Evolutionary conservation across 1,140 invertebrate species (phyloP).

Genomic region (Drosophila neocordata): DNA sequence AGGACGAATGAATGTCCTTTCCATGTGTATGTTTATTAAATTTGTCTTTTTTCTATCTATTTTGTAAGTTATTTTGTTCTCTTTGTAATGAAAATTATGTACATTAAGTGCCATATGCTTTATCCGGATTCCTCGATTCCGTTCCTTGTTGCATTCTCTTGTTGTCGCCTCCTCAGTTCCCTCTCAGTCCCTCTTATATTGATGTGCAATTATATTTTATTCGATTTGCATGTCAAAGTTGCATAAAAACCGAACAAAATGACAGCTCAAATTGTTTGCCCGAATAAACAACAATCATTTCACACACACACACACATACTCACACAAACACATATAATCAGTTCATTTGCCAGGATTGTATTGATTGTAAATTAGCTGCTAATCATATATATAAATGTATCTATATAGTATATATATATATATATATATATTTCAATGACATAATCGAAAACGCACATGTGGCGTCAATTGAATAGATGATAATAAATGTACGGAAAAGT

Average conservation of each 20-base stretch:
- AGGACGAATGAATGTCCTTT: no score
- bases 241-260: constrained; percentile 57
- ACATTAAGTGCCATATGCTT: constrained; percentile 8
- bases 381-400: neutral
- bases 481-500: constrained; percentile 16
- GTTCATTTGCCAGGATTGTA: constrained; percentile 20
- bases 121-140: neutral
- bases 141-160: neutral
- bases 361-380: constrained; percentile 21
- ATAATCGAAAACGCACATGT: constrained; percentile 44
- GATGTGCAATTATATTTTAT: constrained; percentile 57
- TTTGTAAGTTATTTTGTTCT: neutral
- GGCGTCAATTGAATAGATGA: constrained; percentile 28
- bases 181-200: neutral
- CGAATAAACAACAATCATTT: constrained; percentile 59
- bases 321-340: neutral
- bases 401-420: constrained; percentile 12
- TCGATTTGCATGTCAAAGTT: constrained; percentile 69
- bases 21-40: no score
- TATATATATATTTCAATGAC: constrained; percentile 41
- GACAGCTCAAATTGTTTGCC: constrained; percentile 65
- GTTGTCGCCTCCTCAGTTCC: neutral
- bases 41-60: neutral
- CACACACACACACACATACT: neutral
- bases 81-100: neutral